phyloP scores from a whole-genome alignment of 2,113 vertebrate species.

The Melanerpes aurifrons region DNA sequence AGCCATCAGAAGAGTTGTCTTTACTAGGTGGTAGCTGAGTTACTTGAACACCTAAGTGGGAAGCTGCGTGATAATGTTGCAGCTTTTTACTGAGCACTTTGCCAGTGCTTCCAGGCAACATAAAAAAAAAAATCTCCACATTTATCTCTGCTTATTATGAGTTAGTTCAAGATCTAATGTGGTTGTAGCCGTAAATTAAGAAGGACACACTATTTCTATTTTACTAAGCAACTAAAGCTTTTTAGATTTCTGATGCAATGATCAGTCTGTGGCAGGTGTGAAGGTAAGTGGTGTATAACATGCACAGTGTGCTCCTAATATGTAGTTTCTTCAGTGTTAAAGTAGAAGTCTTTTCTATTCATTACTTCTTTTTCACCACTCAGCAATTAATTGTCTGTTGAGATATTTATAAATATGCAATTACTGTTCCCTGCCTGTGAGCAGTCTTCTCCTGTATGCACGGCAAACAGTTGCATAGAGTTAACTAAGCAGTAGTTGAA shows the following conservation, averaged over 20 bases:
- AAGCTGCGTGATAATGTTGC: constrained; percentile 29
- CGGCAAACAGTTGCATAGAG: background rate
- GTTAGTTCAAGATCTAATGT: constrained; percentile 61
- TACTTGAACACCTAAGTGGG: background rate
- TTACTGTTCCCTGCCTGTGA: constrained; percentile 35
- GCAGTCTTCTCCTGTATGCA: constrained; percentile 29
- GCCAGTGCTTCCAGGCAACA: constrained; percentile 57
- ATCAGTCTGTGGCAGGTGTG: constrained; percentile 46
- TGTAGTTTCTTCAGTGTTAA: constrained; percentile 64
- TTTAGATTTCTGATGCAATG: constrained; percentile 49
- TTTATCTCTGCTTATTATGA: constrained; percentile 66
- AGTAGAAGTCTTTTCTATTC: constrained; percentile 76
- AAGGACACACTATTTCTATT: background rate
- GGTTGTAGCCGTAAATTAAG: constrained; percentile 66
- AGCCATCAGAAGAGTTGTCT: constrained; percentile 46
- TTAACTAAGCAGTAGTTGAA: background rate
- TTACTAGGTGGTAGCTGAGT: background rate
- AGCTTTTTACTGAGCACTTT: constrained; percentile 43
- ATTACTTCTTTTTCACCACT: constrained; percentile 69
- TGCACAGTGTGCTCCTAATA: constrained; percentile 24
- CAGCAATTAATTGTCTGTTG: constrained; percentile 77
- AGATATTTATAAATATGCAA: constrained; percentile 79
- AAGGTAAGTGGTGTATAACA: constrained; percentile 41
- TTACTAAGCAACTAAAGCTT: constrained; percentile 56
- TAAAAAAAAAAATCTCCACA: constrained; percentile 59